Evolutionary conservation across 2,888 invertebrate species (phyloP).

Genomic region (Lycocerus yunnanus): DNA sequence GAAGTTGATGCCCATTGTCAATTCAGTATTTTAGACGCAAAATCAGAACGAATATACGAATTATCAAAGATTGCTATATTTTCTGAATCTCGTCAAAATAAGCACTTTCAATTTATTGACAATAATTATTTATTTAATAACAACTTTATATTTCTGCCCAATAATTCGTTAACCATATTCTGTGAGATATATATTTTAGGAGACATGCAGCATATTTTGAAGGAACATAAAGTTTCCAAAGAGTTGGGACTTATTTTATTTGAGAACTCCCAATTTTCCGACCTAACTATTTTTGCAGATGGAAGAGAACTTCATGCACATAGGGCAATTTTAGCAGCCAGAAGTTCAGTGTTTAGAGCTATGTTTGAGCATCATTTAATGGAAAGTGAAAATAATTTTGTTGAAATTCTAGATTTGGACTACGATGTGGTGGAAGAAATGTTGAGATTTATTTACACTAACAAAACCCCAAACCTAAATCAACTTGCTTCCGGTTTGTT

Average conservation of each 20-base stretch:
- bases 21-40: too few relatives aligned
- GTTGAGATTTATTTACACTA: constrained; percentile 98
- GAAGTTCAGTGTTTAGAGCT: constrained; percentile 98
- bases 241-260: constrained; percentile 89
- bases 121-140: too few relatives aligned
- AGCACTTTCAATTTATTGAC: too few relatives aligned
- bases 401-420: constrained; percentile 96
- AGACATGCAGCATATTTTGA: constrained; percentile 98
- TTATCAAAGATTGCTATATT: too few relatives aligned
- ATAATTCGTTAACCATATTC: too few relatives aligned
- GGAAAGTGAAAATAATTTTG: constrained; percentile 94
- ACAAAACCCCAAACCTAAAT: constrained; percentile 92
- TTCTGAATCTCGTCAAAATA: too few relatives aligned
- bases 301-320: constrained; percentile 93
- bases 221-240: constrained; percentile 97
- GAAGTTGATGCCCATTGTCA: too few relatives aligned
- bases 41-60: too few relatives aligned
- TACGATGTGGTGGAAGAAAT: constrained; percentile 97
- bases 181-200: constrained; percentile 90
- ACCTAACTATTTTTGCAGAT: constrained; percentile 92
- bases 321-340: constrained; percentile 95
- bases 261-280: constrained; percentile 96
- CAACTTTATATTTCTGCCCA: too few relatives aligned
- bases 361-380: constrained; percentile 99
- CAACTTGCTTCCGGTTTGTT: constrained; percentile 97